These are phyloP conservation scores for Ammospiza nelsoni DNA, from an alignment of 2,113 vertebrate species.

Conservation along the genomic window DNA sequence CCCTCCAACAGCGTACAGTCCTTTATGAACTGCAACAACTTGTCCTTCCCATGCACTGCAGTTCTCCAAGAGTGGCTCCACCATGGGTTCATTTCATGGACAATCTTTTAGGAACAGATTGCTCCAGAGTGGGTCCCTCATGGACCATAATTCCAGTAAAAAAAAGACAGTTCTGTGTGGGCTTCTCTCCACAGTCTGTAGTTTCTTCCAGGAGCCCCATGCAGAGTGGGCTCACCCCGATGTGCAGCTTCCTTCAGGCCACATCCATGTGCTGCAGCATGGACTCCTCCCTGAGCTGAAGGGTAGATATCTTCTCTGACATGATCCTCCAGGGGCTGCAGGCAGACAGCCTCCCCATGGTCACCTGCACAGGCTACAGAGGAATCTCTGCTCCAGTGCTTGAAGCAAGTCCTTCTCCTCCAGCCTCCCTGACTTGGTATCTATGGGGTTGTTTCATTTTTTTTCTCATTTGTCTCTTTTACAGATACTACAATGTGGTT, in stretches of 20 bases:
- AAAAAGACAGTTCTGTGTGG: background rate
- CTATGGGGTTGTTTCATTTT: background rate
- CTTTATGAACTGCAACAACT: background rate
- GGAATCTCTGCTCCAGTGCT: background rate
- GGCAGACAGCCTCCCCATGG: background rate
- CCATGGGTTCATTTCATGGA: background rate
- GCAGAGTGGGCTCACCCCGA: background rate
- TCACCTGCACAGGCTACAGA: background rate
- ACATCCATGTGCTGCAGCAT: background rate
- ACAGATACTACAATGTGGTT: background rate
- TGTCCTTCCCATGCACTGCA: background rate
- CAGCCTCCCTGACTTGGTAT: background rate
- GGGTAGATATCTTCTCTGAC: background rate
- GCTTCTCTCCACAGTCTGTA: background rate
- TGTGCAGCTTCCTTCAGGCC: background rate
- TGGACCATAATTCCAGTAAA: background rate
- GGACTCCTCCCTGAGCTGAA: background rate
- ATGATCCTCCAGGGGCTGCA: background rate
- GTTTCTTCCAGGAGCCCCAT: background rate
- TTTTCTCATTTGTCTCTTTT: background rate
- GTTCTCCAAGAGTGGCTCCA: background rate
- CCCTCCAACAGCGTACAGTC: background rate
- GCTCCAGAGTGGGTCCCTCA: background rate
- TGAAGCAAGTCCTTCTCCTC: background rate
- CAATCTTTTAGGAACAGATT: background rate